A percentile compares a stretch with the other conserved stretches of the same genome.
Evolutionary conservation across 2,113 vertebrate species (phyloP).

Genomic region (western clawed frog (Xenopus tropicalis)): DNA sequence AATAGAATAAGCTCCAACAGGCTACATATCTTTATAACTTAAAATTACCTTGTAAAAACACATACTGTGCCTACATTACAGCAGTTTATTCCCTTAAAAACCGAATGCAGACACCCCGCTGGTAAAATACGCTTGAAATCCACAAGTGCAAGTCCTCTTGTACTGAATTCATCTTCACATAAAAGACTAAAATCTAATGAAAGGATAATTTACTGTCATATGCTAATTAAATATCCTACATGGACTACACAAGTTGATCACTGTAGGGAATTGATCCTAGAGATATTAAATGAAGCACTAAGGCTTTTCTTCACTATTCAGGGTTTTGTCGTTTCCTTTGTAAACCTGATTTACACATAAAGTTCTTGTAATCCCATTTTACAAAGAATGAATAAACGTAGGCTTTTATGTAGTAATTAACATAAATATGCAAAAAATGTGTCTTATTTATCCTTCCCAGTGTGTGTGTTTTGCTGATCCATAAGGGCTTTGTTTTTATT

Average conservation of each 20-base stretch:
- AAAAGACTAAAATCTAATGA: conserved; percentile 44
- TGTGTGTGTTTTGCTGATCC: no score
- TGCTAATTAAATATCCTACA: conserved; percentile 39
- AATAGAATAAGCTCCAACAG: no score
- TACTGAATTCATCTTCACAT: conserved; percentile 37
- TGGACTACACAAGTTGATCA: conserved; percentile 33
- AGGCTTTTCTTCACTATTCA: neutral
- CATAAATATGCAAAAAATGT: neutral
- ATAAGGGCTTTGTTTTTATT: no score
- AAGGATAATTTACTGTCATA: conserved; percentile 19
- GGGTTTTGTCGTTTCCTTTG: conserved; percentile 12
- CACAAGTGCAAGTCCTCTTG: conserved; percentile 28
- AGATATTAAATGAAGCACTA: conserved; percentile 41
- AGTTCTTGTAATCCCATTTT: conserved; percentile 37
- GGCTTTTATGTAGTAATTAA: neutral
- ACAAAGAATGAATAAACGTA: neutral
- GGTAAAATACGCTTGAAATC: conserved; percentile 25
- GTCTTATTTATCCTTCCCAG: no score
- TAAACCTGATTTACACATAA: conserved; percentile 22
- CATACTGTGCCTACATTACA: neutral
- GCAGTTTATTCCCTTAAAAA: conserved; percentile 28
- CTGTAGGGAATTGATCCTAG: conserved; percentile 12
- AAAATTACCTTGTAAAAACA: neutral
- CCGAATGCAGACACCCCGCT: conserved; percentile 28
- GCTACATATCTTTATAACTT: no score